Base-by-base conservation (phyloP, 2,797 vertebrate species). In the Podarcis siculus region DNA sequence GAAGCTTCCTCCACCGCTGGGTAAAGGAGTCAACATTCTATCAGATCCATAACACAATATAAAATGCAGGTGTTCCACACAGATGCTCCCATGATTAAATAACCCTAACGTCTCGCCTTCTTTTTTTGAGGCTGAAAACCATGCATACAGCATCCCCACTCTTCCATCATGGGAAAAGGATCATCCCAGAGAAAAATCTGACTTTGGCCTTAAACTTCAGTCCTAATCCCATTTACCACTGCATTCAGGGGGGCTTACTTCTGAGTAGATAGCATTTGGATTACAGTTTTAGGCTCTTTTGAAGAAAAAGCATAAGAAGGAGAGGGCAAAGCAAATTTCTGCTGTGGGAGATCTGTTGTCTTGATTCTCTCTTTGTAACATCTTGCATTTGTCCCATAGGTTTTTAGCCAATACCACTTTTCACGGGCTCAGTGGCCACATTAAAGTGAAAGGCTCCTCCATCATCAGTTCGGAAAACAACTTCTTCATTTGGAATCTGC, bases 401-500 rank as follows among this genome's bases (percentile, higher is more conserved):
- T 99, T 99, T 96, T 96, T 99, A 93, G 98, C 98, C 95, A 99
- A 98, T 96, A 98, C 97, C 73, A 97, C 98, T 61, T 99, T 99
- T 92, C 97, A 99, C 30, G 99, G 99, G 89, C 97, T 98, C 89
- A 99, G 98, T 35, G 99, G 99, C 83, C 98, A 97, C 89, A 97
- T 99, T 94, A 98, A 93, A 92, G 97, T 97, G 87, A 97, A 97
- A 95, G 96, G 95, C 25, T 96, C 97, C 88, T 97, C 98, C 23
- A 93, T 98, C 89, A 92, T 98, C 94, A 97, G 97, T 92, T 98
- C 98, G 13, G 98, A 99, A 96, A 98, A 98, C 89, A 98, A 99
- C 93, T 98, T 99, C 95, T 99, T 98, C 97, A 98, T 99, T 96
- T 99, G 98, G 99, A 99, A 98, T 93, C 98, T 99, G 88, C 99